Conservation (phyloP, 2,113 vertebrate genomes). For the Nothocercus nigrocapillus region DNA sequence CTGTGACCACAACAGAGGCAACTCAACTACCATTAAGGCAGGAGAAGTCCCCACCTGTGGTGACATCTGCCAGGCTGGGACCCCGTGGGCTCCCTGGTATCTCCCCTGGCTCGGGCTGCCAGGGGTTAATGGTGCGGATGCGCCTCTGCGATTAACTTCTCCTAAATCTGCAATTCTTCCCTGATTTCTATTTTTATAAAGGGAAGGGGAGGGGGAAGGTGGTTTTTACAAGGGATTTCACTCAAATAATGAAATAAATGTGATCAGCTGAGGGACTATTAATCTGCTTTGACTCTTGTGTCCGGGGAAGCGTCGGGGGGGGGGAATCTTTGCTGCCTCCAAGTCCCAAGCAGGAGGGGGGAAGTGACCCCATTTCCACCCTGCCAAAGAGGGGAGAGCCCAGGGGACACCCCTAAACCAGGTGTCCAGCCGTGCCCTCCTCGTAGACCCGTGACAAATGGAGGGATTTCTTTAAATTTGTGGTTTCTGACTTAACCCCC, state of each 20-base stretch:
- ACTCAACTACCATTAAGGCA: neutral
- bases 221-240: constrained; percentile 65
- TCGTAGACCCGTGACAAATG: neutral
- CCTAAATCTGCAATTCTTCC: constrained; percentile 62
- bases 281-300: constrained; percentile 63
- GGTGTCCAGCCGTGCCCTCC: neutral
- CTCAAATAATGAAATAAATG: constrained; percentile 72
- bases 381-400: neutral
- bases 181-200: constrained; percentile 63
- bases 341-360: accelerated
- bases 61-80: neutral
- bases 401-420: neutral
- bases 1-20: neutral
- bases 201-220: neutral
- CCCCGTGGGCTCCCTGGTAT: neutral
- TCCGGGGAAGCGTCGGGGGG: neutral
- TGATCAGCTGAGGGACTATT: constrained; percentile 53
- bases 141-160: constrained; percentile 48
- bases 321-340: neutral
- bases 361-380: neutral
- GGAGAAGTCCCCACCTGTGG: neutral
- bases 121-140: constrained; percentile 33
- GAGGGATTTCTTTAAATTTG: neutral
- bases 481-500: neutral
- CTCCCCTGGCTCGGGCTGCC: neutral